Base-by-base conservation (phyloP, 2,113 vertebrate genomes). In the Campylomormyrus numenius region DNA sequence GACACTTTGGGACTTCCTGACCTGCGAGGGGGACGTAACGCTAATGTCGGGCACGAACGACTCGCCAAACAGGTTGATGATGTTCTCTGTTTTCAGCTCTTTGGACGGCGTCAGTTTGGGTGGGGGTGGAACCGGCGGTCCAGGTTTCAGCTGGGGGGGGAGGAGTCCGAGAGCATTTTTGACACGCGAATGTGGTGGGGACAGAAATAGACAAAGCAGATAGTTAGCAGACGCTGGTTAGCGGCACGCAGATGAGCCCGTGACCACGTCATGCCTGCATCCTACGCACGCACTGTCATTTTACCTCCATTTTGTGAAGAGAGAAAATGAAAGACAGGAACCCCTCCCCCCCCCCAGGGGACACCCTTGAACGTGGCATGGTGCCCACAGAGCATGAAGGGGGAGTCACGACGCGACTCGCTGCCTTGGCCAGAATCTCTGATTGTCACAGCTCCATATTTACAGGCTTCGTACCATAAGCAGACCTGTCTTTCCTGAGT, bases 101-200 rank as follows among this genome's bases (percentile, higher is more conserved):
- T 97, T 98, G 93, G 96, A 97, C 1, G 97, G 97, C 89, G 97
- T 96, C 90, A 96, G 95, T 94, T 97, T 97, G 93, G 97, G 96
- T 53, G 97, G 97, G 89, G 97, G 97, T 88, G 97, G 97, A 88
- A 96, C 96, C 1, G 97, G 98, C 88, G 96, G 96, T 46, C 96
- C 97, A 92, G 95, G 97, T 93, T 95, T 97, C 94, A 96, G 95
- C 97, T 98, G 96, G 89, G 56, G 88, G 0, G 5, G 27, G 19
- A 10, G 50, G 46, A 17, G 31, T 31, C 89, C 77, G 50, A 77
- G 90, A 80, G 90, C n/a, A 11, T 35, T 90, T 50, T 9, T 31
- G 87, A 45, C 15, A 50, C 31, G 52, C 58, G 62, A 84, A 91
- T 83, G 90, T 90, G 89, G 94, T 3, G 91, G 89, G 88, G 56